Percentiles rank a stretch among this genome's conserved stretches.
Evolutionary conservation across 2,888 invertebrate genomes (phyloP).

Genomic region (Epirrita christyi): DNA sequence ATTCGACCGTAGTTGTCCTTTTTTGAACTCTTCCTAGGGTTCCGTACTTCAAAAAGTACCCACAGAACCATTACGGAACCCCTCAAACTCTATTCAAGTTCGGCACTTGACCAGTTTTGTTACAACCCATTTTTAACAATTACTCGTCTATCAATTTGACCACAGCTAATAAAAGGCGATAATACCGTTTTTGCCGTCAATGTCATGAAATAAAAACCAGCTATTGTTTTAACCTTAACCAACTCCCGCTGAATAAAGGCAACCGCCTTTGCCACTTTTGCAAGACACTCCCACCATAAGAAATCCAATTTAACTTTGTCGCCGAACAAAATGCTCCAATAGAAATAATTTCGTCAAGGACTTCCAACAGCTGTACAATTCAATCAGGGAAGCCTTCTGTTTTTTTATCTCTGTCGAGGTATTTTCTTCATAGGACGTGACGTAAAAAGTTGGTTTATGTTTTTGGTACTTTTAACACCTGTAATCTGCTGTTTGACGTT

Average conservation of each 20-base stretch:
- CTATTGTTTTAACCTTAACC: constrained; percentile 71
- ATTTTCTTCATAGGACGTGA: constrained; percentile 55
- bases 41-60: too few species aligned
- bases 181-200: constrained; percentile 44
- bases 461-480: constrained; percentile 64
- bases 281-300: constrained; percentile 76
- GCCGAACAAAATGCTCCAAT: constrained; percentile 81
- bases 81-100: neutral
- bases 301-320: constrained; percentile 84
- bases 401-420: constrained; percentile 59
- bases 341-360: constrained; percentile 83
- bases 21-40: too few species aligned
- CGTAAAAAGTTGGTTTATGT: constrained; percentile 63
- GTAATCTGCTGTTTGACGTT: constrained; percentile 40
- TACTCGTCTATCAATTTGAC: constrained; percentile 29
- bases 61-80: too few species aligned
- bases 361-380: constrained; percentile 79
- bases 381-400: constrained; percentile 73
- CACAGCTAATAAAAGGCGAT: constrained; percentile 44
- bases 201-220: constrained; percentile 54
- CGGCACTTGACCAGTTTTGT: neutral
- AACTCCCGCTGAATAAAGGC: constrained; percentile 67
- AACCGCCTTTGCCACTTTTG: constrained; percentile 67
- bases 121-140: too few species aligned
- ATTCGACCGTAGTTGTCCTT: too few species aligned